phyloP scores from a whole-genome alignment of 2,113 vertebrate genomes.

The Pseudopodoces humilis region DNA sequence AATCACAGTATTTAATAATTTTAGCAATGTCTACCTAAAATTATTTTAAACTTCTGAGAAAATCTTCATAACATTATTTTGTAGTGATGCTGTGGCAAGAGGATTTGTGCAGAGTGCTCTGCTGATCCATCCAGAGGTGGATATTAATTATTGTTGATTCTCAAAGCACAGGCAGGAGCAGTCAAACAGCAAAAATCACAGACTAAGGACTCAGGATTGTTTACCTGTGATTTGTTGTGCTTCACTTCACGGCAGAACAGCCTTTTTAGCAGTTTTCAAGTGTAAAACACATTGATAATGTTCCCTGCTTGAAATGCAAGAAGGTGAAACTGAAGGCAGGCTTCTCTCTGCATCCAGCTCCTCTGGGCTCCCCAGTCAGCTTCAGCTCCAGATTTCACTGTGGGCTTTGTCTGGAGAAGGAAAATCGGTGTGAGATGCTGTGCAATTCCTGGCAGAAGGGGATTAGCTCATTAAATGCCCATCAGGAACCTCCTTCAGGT shows the following conservation, averaged over 20 bases:
- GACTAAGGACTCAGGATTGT: not conserved
- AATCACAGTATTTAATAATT: not conserved
- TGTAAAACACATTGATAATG: not conserved
- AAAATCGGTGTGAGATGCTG: not conserved
- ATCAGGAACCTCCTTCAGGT: not conserved
- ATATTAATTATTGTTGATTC: not conserved
- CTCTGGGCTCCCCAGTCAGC: accelerated
- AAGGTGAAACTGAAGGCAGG: not conserved
- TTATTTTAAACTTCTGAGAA: not conserved
- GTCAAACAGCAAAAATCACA: not conserved
- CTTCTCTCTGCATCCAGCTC: not conserved
- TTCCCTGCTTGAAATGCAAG: not conserved
- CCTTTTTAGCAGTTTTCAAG: not conserved
- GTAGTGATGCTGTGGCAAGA: not conserved
- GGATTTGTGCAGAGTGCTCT: not conserved
- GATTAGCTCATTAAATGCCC: not conserved
- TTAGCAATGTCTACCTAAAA: not conserved
- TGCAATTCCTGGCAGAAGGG: not conserved
- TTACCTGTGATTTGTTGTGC: not conserved
- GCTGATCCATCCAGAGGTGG: not conserved
- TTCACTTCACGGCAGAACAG: not conserved
- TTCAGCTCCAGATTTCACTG: not conserved
- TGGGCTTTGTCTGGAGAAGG: not conserved
- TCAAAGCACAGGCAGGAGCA: not conserved
- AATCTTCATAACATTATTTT: not conserved